Conservation (phyloP, 2,888 invertebrate species). For the Chesias legatella region DNA sequence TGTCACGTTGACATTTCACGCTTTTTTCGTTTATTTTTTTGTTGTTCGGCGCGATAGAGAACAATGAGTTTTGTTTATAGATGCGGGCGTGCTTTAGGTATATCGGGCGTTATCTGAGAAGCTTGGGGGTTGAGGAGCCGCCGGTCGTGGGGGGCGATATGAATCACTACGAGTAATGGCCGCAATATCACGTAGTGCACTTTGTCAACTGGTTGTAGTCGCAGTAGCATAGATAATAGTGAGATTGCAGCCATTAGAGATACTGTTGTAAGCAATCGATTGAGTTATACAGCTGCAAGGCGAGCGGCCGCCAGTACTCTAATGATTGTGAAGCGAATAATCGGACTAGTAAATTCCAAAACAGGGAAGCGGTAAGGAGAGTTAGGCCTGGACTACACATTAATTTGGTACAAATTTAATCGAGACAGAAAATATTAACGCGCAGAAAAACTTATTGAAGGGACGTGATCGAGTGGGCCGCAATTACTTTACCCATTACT, state of each 20-base stretch:
- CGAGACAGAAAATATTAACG: too few species aligned
- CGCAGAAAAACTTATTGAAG: too few species aligned
- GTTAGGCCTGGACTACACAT: too few species aligned
- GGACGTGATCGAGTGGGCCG: too few species aligned
- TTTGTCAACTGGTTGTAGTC: conserved; percentile 79
- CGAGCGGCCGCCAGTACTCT: conserved; percentile 19
- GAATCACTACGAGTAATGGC: conserved; percentile 79
- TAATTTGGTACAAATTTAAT: too few species aligned
- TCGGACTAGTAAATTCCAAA: too few species aligned
- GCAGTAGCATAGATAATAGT: conserved; percentile 73
- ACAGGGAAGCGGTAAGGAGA: too few species aligned
- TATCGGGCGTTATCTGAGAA: conserved; percentile 56
- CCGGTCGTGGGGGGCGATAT: conserved; percentile 61
- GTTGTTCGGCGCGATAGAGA: conserved; percentile 23
- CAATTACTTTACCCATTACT: too few species aligned
- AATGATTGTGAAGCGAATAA: too few species aligned
- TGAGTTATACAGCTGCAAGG: conserved; percentile 35
- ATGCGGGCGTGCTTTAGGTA: conserved; percentile 26
- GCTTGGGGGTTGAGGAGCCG: conserved; percentile 43
- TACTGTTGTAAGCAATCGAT: conserved; percentile 48
- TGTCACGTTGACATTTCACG: conserved; percentile 56
- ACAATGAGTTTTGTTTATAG: conserved; percentile 36
- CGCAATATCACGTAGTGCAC: conserved; percentile 80
- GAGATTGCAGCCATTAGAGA: conserved; percentile 61
- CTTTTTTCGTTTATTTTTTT: conserved; percentile 39